phyloP scores from a whole-genome alignment of 2,888 invertebrate genomes.

The Pimpla rufipes region DNA sequence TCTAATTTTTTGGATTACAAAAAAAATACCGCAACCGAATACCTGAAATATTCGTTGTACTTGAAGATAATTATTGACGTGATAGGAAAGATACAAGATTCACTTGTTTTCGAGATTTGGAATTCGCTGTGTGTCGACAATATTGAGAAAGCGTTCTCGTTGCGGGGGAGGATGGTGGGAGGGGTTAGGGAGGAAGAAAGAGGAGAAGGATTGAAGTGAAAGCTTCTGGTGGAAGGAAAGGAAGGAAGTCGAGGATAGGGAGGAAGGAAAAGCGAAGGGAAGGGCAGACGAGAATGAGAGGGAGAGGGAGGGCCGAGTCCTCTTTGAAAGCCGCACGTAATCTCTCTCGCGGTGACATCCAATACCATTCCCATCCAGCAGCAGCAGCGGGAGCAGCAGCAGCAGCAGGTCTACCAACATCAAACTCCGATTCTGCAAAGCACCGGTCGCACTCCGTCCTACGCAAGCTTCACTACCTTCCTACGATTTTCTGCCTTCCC shows the following conservation, averaged over 20 bases:
- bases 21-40: neutral
- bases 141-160: neutral
- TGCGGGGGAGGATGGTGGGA: neutral
- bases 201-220: slow-evolving; percentile 8
- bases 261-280: slow-evolving; percentile 32
- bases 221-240: slow-evolving; percentile 43
- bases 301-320: slow-evolving; percentile 58
- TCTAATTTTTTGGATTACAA: neutral
- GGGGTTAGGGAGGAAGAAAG: too few relatives aligned
- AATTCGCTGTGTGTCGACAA: neutral
- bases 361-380: slow-evolving; percentile 77
- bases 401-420: slow-evolving; percentile 74
- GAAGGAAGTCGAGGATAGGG: slow-evolving; percentile 60
- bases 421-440: slow-evolving; percentile 69
- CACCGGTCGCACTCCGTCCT: slow-evolving; percentile 39
- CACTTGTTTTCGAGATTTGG: neutral
- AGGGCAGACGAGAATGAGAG: slow-evolving; percentile 58
- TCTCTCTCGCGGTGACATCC: slow-evolving; percentile 82
- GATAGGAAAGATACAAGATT: neutral
- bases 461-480: slow-evolving; percentile 17
- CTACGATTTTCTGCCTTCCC: slow-evolving; percentile 21
- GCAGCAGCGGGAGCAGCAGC: slow-evolving; percentile 1
- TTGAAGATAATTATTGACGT: neutral
- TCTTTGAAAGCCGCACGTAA: slow-evolving; percentile 81
- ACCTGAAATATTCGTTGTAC: neutral